Percentiles rank a stretch among this genome's conserved stretches.
Conservation (phyloP, 2,113 vertebrate genomes). For the Microcebus jonahi region DNA sequence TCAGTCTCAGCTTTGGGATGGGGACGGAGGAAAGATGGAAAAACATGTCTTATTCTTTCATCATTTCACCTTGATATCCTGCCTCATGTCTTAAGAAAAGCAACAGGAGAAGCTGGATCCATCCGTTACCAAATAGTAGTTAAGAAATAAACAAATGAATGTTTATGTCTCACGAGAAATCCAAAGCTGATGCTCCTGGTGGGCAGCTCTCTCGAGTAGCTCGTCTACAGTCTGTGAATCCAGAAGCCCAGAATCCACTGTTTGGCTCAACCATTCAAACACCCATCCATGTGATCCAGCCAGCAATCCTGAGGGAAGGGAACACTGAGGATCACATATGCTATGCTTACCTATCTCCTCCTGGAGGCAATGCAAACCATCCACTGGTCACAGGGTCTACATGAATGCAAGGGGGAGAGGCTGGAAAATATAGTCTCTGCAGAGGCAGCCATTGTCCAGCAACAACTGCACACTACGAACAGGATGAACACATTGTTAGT, state of each 20-base stretch:
- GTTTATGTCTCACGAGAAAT: not conserved
- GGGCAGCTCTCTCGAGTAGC: not conserved
- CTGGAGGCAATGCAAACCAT: not conserved
- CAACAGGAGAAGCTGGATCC: too few species aligned
- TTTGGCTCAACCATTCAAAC: not conserved
- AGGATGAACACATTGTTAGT: not conserved
- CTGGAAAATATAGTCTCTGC: not conserved
- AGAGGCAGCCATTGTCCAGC: not conserved
- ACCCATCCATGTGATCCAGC: not conserved
- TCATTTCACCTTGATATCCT: too few species aligned
- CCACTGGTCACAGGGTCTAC: not conserved
- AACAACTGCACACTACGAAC: not conserved
- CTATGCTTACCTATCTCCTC: not conserved
- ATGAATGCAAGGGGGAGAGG: accelerated
- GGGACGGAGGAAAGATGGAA: too few species aligned
- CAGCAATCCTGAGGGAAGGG: not conserved
- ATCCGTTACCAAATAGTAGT: too few species aligned
- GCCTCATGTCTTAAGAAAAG: too few species aligned
- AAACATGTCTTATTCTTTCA: too few species aligned
- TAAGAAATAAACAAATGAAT: not conserved
- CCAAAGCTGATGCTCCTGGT: not conserved
- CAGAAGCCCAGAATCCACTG: not conserved
- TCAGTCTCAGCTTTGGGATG: too few species aligned
- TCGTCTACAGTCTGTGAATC: not conserved
- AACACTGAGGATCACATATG: not conserved